phyloP scores from a whole-genome alignment of 2,888 invertebrate genomes.

The Malachius bipustulatus region DNA sequence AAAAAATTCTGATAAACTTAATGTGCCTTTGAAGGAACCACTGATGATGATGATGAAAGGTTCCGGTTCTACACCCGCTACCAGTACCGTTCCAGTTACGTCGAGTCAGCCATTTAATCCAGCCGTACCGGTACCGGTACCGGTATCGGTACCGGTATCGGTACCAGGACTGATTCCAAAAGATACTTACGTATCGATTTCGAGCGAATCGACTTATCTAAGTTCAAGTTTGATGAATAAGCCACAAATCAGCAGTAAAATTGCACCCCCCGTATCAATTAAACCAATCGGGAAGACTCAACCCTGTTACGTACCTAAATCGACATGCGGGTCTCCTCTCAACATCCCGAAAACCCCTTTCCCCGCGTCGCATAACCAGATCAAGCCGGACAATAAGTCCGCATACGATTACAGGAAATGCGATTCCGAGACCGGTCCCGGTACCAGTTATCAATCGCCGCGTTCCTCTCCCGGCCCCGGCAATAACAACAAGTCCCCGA shows the following conservation, averaged over 20 bases:
- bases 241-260: no score
- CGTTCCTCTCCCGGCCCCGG: neutral
- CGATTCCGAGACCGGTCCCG: neutral
- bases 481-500: constrained; percentile 8
- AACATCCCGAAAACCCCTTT: constrained; percentile 28
- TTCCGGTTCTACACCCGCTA: neutral
- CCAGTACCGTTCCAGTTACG: neutral
- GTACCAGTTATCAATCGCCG: neutral
- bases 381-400: no score
- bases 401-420: constrained; percentile 10
- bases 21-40: neutral
- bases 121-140: no score
- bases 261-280: no score
- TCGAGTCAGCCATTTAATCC: no score
- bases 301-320: constrained; percentile 32
- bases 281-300: no score
- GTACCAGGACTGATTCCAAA: neutral
- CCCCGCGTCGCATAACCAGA: constrained; percentile 12
- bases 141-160: neutral
- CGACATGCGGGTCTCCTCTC: constrained; percentile 25
- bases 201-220: constrained; percentile 15
- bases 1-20: constrained; percentile 9
- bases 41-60: neutral
- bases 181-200: constrained; percentile 2
- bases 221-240: neutral